Base-by-base conservation (phyloP, 2,797 vertebrate genomes). In the Tamandua tetradactyla region DNA sequence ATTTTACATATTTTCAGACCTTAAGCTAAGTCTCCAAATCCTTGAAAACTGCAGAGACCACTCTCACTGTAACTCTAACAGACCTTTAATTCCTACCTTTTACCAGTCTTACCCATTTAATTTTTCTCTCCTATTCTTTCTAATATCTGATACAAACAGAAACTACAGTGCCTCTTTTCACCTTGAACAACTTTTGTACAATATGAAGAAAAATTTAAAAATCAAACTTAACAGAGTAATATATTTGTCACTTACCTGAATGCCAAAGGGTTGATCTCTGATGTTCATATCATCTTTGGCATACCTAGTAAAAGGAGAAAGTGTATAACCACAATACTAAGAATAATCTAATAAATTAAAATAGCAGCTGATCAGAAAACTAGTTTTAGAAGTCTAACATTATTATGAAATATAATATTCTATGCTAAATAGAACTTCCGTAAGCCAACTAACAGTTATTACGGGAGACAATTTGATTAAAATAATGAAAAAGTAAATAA, bases 211-310 rank as follows among this genome's bases (percentile, higher is more conserved):
- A 66, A 9, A 83, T 94, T 95, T 18, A 97, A 59, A 92, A 88
- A 93, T 94, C 95, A 96, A 64, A 88, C 79, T 91, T 95, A 96
- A 55, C 13, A 97, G 87, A 96, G 32, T 89, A 88, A 97, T 96
- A 95, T 94, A 92, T 27, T 61, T 66, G 59, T 87, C 84, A 98
- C 98, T 97, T 97, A 99, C 99, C 99, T 99, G 99, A 97, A 99
- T 99, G 91, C 99, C 99, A 98, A 99, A 99, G 0, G 99, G 99
- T 95, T 99, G 99, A 98, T 99, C 99, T 98, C 99, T 98, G 97
- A 99, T 99, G 96, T 99, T 99, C 99, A 99, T 99, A 97, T 99
- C 99, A 99, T 99, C 99, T 97, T 99, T 99, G 80, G 99, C 99
- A 75, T 99, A 99, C 88, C 99, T 99, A 90, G 97, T 23, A 97